Conservation (phyloP, 2,888 invertebrate species). For the Sericinus montela region DNA sequence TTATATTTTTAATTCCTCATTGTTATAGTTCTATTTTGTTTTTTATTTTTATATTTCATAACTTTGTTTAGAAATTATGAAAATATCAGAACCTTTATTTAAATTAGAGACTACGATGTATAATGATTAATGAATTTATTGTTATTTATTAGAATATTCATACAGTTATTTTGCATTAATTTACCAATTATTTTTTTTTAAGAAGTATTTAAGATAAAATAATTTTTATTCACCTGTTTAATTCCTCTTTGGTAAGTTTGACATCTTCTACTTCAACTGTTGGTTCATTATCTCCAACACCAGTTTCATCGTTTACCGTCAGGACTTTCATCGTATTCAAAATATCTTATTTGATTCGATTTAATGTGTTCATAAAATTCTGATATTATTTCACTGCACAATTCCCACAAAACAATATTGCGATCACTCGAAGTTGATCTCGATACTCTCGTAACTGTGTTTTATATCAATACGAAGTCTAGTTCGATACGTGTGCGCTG, state of each 20-base stretch:
- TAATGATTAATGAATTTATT: no score
- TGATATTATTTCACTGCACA: conserved; percentile 11
- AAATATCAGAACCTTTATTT: no score
- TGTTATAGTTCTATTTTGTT: no score
- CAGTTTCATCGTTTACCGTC: conserved; percentile 56
- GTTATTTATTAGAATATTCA: no score
- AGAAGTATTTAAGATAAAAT: no score
- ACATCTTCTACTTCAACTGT: conserved; percentile 46
- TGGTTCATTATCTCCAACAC: conserved; percentile 58
- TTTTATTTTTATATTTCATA: no score
- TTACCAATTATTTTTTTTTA: no score
- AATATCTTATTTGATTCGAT: not conserved
- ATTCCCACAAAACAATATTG: conserved; percentile 4
- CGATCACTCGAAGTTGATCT: not conserved
- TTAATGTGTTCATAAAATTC: not conserved
- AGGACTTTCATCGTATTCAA: conserved; percentile 58
- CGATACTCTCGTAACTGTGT: conserved; percentile 28
- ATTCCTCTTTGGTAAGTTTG: conserved; percentile 60
- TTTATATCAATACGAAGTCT: not conserved
- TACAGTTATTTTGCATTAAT: no score
- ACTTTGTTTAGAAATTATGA: no score
- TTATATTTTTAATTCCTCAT: no score
- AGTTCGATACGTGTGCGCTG: conserved; percentile 25
- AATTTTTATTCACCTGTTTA: conserved; percentile 51
- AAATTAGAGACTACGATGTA: no score